Evolutionary conservation across 2,888 invertebrate species (phyloP), one percentile per base, ranked within the genome.

Genomic region (Eretmocerus hayati): DNA sequence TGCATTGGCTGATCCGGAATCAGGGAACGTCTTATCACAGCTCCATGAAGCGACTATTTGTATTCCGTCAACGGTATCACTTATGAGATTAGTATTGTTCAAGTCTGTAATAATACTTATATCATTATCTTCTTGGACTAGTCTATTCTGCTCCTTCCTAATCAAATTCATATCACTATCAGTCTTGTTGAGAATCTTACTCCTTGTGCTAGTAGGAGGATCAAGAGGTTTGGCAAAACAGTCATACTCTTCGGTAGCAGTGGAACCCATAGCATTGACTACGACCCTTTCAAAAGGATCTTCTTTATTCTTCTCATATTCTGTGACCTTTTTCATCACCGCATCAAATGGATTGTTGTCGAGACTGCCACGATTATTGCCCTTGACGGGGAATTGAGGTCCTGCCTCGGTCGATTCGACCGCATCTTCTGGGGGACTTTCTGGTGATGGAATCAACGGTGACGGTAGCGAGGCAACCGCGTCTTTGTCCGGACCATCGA

Each of bases 261-360:
- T 16, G 15, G 40, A 6, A 8, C 36, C 56, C 9, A 59, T 45
- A 4, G 65, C 65, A 42, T 62, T 63, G 38, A 66, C 58, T 8
- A 61, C 50, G 16, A 61, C 62, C 3, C 59, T 52, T 38, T 71
- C 70, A 36, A 71, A 71, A 0, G 70, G 70, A 56, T 71, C 71
- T 15, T 62, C 60, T 6, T 59, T 61, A 31, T 65, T 67, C 5
- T 59, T 59, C 8, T 60, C 58, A 18, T 65, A 67, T 20, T 69
- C 67, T 4, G 59, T 59, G 6, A 61, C 63, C 44, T 69, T 61
- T 20, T 61, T 57, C 13, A 63, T 53, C 0, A 62, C 61, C 46
- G 52, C 55, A 46, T 71, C 70, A 46, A 71, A 71, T 0, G 71
- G 71, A 59, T 71, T 70, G 39, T 67, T 65, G 4, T 62, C 64